These are phyloP conservation scores for Apaloderma vittatum DNA, from an alignment of 2,113 vertebrate species.

Conservation along the genomic window DNA sequence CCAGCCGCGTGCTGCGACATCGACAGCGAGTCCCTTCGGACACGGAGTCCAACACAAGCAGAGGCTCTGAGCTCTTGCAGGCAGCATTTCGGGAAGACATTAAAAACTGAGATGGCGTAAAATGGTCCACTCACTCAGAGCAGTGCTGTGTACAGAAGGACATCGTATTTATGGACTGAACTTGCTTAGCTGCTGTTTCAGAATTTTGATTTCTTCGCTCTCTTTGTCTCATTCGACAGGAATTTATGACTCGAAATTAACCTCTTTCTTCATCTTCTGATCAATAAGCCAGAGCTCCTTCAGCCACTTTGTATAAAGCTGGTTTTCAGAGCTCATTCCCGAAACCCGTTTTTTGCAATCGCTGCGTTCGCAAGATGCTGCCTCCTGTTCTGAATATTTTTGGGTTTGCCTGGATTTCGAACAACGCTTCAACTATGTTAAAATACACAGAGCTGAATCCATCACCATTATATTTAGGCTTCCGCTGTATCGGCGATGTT, in stretches of 20 bases:
- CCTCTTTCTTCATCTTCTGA: not conserved
- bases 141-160: not conserved
- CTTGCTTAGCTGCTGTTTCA: not conserved
- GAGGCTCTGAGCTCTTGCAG: constrained; percentile 34
- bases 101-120: not conserved
- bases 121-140: not conserved
- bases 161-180: not conserved
- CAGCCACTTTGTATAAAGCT: not conserved
- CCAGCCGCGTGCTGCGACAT: not conserved
- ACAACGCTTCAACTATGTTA: not conserved
- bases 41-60: not conserved
- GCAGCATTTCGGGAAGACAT: not conserved
- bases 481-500: no score
- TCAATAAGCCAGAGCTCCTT: not conserved
- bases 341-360: not conserved
- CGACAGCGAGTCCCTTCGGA: not conserved
- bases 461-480: no score
- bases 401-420: not conserved
- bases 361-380: not conserved
- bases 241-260: not conserved
- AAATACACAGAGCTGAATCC: not conserved
- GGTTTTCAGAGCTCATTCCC: not conserved
- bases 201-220: not conserved
- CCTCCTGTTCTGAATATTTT: not conserved
- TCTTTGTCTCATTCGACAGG: not conserved